Base-by-base conservation (phyloP, 2,888 invertebrate genomes). In the Apotomis betuletana region DNA sequence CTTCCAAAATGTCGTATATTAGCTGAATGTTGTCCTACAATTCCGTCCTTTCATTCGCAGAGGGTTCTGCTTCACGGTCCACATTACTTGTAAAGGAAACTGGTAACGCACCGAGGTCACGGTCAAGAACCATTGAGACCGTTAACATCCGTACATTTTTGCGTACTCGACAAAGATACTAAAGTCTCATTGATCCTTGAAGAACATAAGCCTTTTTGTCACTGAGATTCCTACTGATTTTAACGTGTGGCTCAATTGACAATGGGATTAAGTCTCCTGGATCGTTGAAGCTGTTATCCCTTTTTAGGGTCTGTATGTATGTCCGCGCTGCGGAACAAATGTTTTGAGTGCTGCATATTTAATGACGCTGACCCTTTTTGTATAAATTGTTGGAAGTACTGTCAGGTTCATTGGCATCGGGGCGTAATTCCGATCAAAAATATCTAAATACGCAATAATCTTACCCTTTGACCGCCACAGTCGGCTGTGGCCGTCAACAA, bases 61-160 rank as follows among this genome's bases (percentile, higher is more conserved):
- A 41, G 41, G 41, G 41, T 6, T 6, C 41, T 41, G 5, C 52
- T 57, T 69, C 63, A 51, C 63, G 69, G 41, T 64, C 64, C 55
- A 64, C 55, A 64, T 63, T 13, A 6, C 41, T 41, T 41, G 41
- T 38, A 13, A 10, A 68, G 69, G 63, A 69, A 63, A 41, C 44
- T 13, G 27, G 57, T 44, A 57, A 41, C 41, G 68, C 41, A n/a
- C 41, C 55, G 54, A 61, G 69, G 68, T 69, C 61, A 69, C 68
- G 68, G 68, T 55, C 68, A 46, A 46, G 67, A 58, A 12, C 12
- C 38, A 38, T 46, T 5, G 38, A 10, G 15, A 13, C 69, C 61
- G 68, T 61, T 46, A 68, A 44, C 60, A 54, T 36, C 60, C 68
- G 27, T 46, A 36, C 54, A 67, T 67, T 58, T 41, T 3, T 54